Evolutionary conservation across 2,113 vertebrate genomes (phyloP).

Genomic region (Heliornis fulica): DNA sequence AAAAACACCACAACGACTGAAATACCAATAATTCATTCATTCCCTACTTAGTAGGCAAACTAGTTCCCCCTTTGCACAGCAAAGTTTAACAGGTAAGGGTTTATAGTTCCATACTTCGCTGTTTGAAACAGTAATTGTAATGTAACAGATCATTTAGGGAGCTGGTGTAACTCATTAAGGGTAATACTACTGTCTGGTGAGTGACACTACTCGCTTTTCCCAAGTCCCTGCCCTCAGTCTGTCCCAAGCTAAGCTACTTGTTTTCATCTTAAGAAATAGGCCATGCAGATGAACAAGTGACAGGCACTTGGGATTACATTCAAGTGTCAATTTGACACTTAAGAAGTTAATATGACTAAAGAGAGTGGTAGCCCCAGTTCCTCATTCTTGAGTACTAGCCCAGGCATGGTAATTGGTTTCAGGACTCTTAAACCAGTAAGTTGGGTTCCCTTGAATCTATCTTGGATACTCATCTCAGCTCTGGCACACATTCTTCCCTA

Average conservation of each 20-base stretch:
- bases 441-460: not conserved
- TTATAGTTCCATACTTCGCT: not conserved
- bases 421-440: slow-evolving; percentile 13
- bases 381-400: slow-evolving; percentile 9
- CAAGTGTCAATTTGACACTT: not conserved
- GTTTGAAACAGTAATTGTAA: not conserved
- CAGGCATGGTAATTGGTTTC: not conserved
- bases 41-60: not conserved
- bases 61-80: not conserved
- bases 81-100: not conserved
- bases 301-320: not conserved
- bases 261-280: not conserved
- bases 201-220: not conserved
- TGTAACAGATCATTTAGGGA: not conserved
- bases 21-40: not conserved
- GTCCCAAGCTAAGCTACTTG: not conserved
- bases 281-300: not conserved
- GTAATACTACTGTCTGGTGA: not conserved
- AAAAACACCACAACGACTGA: not conserved
- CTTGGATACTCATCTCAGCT: not conserved
- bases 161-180: not conserved
- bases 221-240: not conserved
- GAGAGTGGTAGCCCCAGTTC: not conserved
- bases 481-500: not conserved
- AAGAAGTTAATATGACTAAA: not conserved